Percentiles rank a stretch among this genome's conserved stretches.
phyloP scores from a whole-genome alignment of 64 coral and sea anemone species.

The Orbicella faveolata region DNA sequence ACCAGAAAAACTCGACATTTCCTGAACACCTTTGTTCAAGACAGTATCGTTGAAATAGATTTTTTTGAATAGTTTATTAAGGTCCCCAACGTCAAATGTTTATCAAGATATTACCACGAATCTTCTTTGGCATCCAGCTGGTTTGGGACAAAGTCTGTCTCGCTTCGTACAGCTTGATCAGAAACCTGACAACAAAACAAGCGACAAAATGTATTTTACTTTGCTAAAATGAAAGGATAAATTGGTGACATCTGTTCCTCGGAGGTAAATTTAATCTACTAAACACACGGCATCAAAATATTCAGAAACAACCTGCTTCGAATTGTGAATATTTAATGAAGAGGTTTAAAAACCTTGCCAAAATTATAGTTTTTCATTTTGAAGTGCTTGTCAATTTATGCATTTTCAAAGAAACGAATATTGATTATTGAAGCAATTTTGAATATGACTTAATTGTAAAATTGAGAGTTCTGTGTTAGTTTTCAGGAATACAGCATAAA shows the following conservation, averaged over 20 bases:
- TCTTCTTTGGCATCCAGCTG: not conserved
- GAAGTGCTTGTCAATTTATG: not conserved
- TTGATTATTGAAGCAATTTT: not conserved
- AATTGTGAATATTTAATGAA: slow-evolving; percentile 43
- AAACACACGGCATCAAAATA: not conserved
- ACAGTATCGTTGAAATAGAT: not conserved
- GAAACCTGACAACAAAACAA: slow-evolving; percentile 12
- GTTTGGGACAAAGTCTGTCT: not conserved
- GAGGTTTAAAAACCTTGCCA: not conserved
- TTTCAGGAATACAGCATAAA: not conserved
- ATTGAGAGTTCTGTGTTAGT: not conserved
- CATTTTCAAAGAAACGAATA: not conserved
- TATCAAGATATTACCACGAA: slow-evolving; percentile 7
- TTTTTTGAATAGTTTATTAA: not conserved
- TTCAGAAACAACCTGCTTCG: slow-evolving; percentile 24
- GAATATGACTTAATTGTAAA: not conserved
- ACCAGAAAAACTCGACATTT: not conserved
- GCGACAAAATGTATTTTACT: not conserved
- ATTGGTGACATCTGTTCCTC: not conserved
- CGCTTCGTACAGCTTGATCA: not conserved
- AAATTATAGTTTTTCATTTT: not conserved
- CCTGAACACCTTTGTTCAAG: not conserved
- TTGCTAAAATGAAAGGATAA: not conserved
- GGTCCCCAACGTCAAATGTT: not conserved
- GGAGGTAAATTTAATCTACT: not conserved